Conservation (phyloP, 2,888 invertebrate species). For the Drosophila neonasuta region DNA sequence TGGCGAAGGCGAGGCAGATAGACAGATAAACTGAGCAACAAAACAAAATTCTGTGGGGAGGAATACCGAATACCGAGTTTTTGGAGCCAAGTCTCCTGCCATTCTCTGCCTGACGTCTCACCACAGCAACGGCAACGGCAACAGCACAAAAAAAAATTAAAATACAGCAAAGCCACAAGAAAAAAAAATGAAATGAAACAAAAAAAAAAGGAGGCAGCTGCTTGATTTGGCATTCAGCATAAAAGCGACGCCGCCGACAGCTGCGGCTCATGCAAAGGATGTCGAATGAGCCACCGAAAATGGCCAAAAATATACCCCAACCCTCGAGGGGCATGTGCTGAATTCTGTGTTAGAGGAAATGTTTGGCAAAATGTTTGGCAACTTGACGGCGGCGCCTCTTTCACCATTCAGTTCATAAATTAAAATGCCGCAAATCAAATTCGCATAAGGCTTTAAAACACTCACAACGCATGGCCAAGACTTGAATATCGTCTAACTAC, state of each 20-base stretch:
- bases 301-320: constrained; percentile 9
- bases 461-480: constrained; percentile 29
- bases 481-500: constrained; percentile 55
- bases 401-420: constrained; percentile 73
- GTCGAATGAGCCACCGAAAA: constrained; percentile 19
- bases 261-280: constrained; percentile 56
- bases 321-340: constrained; percentile 8
- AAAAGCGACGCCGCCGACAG: constrained; percentile 56
- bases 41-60: constrained; percentile 34
- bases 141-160: constrained; percentile 33
- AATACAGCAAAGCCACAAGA: constrained; percentile 32
- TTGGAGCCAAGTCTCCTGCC: constrained; percentile 31
- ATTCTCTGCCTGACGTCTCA: constrained; percentile 10
- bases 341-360: constrained; percentile 53
- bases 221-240: constrained; percentile 72
- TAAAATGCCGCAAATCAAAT: constrained; percentile 80
- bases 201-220: constrained; percentile 51
- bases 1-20: constrained; percentile 27
- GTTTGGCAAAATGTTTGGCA: constrained; percentile 66
- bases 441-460: constrained; percentile 67
- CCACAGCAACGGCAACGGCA: constrained; percentile 11
- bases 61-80: constrained; percentile 7
- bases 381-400: constrained; percentile 57
- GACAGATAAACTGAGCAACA: constrained; percentile 55
- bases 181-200: constrained; percentile 14